Base-by-base conservation (phyloP, 2,113 vertebrate species). In the Platysternon megacephalum region DNA sequence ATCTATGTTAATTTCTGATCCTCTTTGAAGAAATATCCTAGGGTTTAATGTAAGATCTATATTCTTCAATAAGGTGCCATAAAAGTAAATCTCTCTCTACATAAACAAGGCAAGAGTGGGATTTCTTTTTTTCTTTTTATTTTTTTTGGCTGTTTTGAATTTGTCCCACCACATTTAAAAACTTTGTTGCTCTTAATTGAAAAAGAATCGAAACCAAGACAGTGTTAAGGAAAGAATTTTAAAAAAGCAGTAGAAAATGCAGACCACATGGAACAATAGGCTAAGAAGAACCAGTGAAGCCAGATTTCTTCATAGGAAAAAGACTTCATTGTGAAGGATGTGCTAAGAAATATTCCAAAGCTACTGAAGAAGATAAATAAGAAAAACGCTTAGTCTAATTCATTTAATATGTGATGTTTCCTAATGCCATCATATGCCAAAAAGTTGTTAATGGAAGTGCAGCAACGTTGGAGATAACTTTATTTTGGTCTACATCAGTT, bases 341-440 rank as follows among this genome's bases (percentile, higher is more conserved):
- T 92, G 46, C 52, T 91, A 86, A 94, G 94, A 80, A 88, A 53
- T 79, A 29, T 97, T 97, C 95, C 92, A 97, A 95, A 97, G 95
- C 90, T 81, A 72, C 82, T 79, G 49, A 28, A 56, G 24, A 89
- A 97, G 96, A 95, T 97, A 95, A 95, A 76, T 26, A 42, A 24
- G 17, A 42, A 74, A 42, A 42, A 74, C 17, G 56, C 92, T 82
- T 29, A 84, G 55, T 93, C 48, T 96, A 97, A 97, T 96, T 95
- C 90, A 78, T 44, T 91, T 89, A 95, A 95, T 84, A 93, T 97
- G 94, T 96, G 95, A 95, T 94, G 76, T 90, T 97, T 96, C 94
- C 82, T 95, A 32, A 76, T 87, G 79, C 58, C 86, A 91, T 53
- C 65, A 72, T 92, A 65, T 1, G 49, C 86, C 87, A 65, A 86